Evolutionary conservation across 1,140 invertebrate species (phyloP).

Genomic region (Eurosta solidaginis): DNA sequence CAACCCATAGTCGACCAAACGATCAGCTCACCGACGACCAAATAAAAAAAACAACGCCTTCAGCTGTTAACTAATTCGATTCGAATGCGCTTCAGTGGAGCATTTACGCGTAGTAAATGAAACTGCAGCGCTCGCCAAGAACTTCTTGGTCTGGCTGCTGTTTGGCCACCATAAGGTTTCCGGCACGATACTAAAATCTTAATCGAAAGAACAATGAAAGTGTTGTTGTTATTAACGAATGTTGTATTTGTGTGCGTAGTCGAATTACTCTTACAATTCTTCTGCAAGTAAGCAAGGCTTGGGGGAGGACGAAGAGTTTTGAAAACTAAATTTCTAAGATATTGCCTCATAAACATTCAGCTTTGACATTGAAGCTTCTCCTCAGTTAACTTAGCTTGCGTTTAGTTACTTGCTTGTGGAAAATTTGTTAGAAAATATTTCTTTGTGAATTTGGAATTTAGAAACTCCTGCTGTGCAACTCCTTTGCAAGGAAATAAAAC

Average conservation of each 20-base stretch:
- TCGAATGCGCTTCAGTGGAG: slow-evolving; percentile 24
- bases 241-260: not conserved
- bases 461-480: not conserved
- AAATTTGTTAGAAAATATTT: slow-evolving; percentile 4
- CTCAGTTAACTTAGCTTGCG: not conserved
- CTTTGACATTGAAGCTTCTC: too few relatives aligned
- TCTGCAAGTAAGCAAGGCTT: not conserved
- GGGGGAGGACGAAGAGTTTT: not conserved
- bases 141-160: not conserved
- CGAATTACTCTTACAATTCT: not conserved
- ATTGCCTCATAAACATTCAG: not conserved
- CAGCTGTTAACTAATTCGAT: slow-evolving; percentile 19
- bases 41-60: too few relatives aligned
- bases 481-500: not conserved
- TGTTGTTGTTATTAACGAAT: not conserved
- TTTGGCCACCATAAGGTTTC: not conserved
- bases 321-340: not conserved
- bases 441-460: not conserved
- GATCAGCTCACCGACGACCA: not conserved
- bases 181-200: too few relatives aligned
- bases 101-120: not conserved
- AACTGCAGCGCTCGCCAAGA: not conserved
- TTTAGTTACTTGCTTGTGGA: not conserved
- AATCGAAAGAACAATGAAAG: not conserved
- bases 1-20: not conserved